Base-by-base conservation (phyloP, 1,140 invertebrate species). In the Trichonephila inaurata region DNA sequence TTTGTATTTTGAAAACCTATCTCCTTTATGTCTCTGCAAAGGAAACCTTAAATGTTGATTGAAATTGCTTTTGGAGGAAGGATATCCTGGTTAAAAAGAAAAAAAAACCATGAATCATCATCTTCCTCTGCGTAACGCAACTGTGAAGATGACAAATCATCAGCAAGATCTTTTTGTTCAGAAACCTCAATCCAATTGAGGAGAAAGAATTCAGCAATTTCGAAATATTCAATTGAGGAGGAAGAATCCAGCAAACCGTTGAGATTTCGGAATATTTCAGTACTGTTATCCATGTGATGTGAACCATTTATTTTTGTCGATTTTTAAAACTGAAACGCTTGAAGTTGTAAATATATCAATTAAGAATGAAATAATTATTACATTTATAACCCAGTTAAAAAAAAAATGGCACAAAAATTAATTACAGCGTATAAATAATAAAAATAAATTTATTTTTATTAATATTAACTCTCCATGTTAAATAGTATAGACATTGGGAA, bases 81-180 rank as follows among this genome's bases (percentile, higher is more conserved):
- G 72, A 77, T 77, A 77, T 77, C 72, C 72, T 77, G 72, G 33
- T 77, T 77, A 77, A 77, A 77, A 77, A 77, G 72, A 18, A 77
- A 77, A 40, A 33, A 0, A n/a, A n/a, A n/a, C n/a, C 14, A 40
- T 77, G 72, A 77, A 77, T 77, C 28, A 18, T 10, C 21, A 24
- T 24, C 6, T 69, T 69, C 66, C 66, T 69, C 66, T 69, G 28
- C 16, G 18, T 40, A 33, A 77, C 28, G 6, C 33, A 40, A 77
- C 33, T 40, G 72, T 1, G 33, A 77, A 18, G 2, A 18, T 40
- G 18, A 33, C 72, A 40, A 24, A 33, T 33, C 14, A 77, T 33
- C 33, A 18, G 14, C 18, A 77, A 77, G 14, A 77, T 33, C 28
- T 40, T 77, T 77, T 77, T 16, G 28, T 77, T 69, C 66, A 69